phyloP scores from a whole-genome alignment of 1,140 invertebrate genomes.

The Papilio dardanus region DNA sequence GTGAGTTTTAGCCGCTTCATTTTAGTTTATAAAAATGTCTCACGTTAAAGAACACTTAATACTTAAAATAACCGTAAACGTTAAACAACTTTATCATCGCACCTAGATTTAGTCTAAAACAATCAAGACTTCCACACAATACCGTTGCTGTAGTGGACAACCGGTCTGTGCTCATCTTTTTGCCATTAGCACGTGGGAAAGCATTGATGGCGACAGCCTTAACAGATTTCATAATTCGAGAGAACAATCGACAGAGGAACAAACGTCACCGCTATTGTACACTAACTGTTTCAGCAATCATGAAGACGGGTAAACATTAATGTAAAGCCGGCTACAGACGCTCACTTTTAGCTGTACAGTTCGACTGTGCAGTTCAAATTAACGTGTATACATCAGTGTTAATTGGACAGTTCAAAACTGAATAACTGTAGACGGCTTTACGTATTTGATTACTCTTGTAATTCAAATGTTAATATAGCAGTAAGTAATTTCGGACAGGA shows the following conservation, averaged over 20 bases:
- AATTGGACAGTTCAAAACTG: too few species aligned
- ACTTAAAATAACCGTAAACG: background rate
- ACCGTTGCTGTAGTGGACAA: slow-evolving; percentile 7
- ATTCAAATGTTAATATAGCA: too few species aligned
- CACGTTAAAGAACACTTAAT: background rate
- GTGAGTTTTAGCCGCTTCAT: too few species aligned
- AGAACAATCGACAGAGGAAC: background rate
- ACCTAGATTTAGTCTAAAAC: slow-evolving; percentile 4
- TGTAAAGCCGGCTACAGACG: too few species aligned
- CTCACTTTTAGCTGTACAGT: too few species aligned
- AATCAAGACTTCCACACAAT: slow-evolving; percentile 1
- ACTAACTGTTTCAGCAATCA: slow-evolving; percentile 1
- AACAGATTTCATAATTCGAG: slow-evolving; percentile 24
- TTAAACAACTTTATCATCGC: background rate
- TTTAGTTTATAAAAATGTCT: too few species aligned
- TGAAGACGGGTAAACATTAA: background rate
- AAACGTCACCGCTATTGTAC: background rate
- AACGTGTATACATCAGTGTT: too few species aligned
- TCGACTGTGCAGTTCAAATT: too few species aligned
- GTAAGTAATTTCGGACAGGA: too few species aligned
- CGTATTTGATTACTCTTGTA: background rate
- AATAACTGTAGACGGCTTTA: too few species aligned
- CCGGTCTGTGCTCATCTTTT: slow-evolving; percentile 39
- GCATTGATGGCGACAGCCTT: slow-evolving; percentile 15
- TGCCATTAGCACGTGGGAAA: slow-evolving; percentile 41